These are phyloP conservation scores for Watsonalla cultraria DNA, from an alignment of 2,888 invertebrate genomes.

Conservation along the genomic window DNA sequence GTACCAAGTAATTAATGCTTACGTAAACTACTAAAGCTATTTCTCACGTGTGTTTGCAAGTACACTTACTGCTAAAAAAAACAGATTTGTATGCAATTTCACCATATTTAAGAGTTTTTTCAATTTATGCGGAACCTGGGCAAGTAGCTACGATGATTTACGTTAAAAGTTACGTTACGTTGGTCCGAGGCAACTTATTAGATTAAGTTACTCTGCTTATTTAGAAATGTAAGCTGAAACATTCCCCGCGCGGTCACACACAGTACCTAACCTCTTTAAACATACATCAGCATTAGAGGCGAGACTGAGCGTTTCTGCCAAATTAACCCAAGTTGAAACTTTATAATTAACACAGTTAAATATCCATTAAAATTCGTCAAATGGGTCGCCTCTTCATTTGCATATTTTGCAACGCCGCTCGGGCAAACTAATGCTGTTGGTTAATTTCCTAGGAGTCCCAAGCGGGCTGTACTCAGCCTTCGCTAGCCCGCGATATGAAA, in stretches of 20 bases:
- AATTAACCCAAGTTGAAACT: slow-evolving; percentile 55
- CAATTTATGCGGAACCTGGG: too few species aligned
- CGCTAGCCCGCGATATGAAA: slow-evolving; percentile 51
- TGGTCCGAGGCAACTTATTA: not conserved
- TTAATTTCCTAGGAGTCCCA: slow-evolving; percentile 67
- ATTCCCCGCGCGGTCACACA: slow-evolving; percentile 22
- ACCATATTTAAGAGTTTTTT: too few species aligned
- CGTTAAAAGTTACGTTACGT: too few species aligned
- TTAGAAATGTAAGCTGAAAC: slow-evolving; percentile 10
- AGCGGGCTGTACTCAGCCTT: slow-evolving; percentile 31
- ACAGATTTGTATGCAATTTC: too few species aligned
- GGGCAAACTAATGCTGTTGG: slow-evolving; percentile 47
- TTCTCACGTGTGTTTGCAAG: too few species aligned
- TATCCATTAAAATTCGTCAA: slow-evolving; percentile 73
- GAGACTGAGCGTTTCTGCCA: slow-evolving; percentile 27
- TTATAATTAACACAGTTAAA: slow-evolving; percentile 70
- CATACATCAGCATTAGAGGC: slow-evolving; percentile 32
- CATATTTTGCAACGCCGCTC: slow-evolving; percentile 63
- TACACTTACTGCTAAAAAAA: too few species aligned
- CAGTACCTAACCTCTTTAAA: slow-evolving; percentile 35
- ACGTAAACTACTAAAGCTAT: too few species aligned
- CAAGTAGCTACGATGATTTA: too few species aligned
- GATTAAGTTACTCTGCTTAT: slow-evolving; percentile 3
- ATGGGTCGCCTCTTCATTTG: slow-evolving; percentile 68
- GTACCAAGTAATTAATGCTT: too few species aligned